Percentiles rank a stretch among this genome's conserved stretches.
phyloP scores from a whole-genome alignment of 2,888 invertebrate genomes.

The Amblyteles armatorius region DNA sequence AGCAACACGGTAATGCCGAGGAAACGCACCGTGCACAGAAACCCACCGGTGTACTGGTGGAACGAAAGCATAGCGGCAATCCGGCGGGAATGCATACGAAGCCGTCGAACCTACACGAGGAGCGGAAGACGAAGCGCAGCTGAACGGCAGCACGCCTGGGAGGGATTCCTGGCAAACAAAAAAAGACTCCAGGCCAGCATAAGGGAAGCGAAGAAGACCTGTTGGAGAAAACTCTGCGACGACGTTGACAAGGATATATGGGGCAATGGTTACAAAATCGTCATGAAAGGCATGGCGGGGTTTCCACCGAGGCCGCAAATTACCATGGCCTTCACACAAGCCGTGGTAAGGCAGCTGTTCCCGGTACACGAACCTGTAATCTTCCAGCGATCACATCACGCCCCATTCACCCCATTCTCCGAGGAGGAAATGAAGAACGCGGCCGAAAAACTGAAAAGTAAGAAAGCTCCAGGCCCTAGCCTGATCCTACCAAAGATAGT shows the following conservation, averaged over 20 bases:
- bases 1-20: conserved; percentile 15
- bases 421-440: conserved; percentile 42
- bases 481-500: conserved; percentile 26
- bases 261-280: conserved; percentile 29
- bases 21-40: conserved; percentile 2
- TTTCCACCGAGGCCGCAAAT: neutral
- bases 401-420: conserved; percentile 46
- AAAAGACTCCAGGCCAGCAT: conserved; percentile 15
- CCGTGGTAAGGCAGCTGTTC: conserved; percentile 23
- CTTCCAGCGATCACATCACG: neutral
- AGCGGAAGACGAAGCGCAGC: conserved; percentile 4
- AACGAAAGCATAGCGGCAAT: conserved; percentile 13
- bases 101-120: neutral
- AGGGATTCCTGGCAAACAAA: conserved; percentile 12
- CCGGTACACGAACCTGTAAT: conserved; percentile 28
- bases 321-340: neutral
- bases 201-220: neutral
- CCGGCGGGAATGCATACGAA: neutral
- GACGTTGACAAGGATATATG: conserved; percentile 35
- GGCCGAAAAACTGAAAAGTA: neutral
- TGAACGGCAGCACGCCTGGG: neutral
- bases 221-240: conserved; percentile 1
- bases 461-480: conserved; percentile 31
- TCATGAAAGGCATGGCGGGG: neutral
- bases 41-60: conserved; percentile 47